Evolutionary conservation across 1,140 invertebrate genomes (phyloP).

Genomic region (Rhopalosiphum maidis): DNA sequence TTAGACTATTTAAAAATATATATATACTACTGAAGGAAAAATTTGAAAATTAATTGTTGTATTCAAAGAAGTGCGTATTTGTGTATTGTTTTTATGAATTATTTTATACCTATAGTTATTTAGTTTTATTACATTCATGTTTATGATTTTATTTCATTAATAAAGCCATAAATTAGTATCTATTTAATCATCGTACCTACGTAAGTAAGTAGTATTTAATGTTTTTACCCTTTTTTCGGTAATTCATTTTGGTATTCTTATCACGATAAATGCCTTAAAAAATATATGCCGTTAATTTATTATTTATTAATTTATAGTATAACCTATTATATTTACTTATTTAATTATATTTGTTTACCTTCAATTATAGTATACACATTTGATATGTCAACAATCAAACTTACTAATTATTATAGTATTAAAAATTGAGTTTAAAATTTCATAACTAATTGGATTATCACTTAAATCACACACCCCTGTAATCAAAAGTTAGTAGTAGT

Average conservation of each 20-base stretch:
- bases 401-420: not conserved
- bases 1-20: not conserved
- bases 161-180: too few relatives aligned
- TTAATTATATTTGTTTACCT: too few relatives aligned
- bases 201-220: not conserved
- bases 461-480: not conserved
- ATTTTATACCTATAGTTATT: too few relatives aligned
- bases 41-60: not conserved
- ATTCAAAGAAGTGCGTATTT: not conserved
- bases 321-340: too few relatives aligned
- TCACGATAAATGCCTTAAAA: too few relatives aligned
- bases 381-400: too few relatives aligned
- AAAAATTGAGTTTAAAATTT: not conserved
- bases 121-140: too few relatives aligned
- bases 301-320: too few relatives aligned
- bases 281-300: too few relatives aligned
- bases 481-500: not conserved
- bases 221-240: not conserved
- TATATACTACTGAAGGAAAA: not conserved
- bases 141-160: too few relatives aligned
- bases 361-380: too few relatives aligned
- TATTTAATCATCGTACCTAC: not conserved
- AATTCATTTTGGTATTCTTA: not conserved
- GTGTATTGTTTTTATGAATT: too few relatives aligned
- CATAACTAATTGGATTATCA: not conserved